These are phyloP conservation scores for Todiramphus saurophagus DNA, from an alignment of 2,113 vertebrate species.

Conservation along the genomic window DNA sequence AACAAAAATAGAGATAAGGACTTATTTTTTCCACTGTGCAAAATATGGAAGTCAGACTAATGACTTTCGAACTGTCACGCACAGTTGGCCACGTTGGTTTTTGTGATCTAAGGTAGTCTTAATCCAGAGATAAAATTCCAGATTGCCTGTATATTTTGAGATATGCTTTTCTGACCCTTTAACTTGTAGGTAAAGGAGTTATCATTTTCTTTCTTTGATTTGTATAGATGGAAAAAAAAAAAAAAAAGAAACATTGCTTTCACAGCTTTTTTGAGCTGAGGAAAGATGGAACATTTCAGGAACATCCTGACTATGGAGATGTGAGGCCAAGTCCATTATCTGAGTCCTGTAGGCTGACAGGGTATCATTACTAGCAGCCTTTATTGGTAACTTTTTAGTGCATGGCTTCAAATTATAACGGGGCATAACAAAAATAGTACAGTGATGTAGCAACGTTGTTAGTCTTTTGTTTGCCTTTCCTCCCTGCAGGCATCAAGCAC, in stretches of 20 bases:
- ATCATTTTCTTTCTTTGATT: not conserved
- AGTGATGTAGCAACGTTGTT: not conserved
- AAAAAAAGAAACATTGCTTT: not conserved
- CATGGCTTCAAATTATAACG: not conserved
- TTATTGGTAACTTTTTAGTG: not conserved
- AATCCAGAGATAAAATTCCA: not conserved
- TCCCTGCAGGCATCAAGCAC: constrained; percentile 90
- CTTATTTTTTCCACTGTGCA: not conserved
- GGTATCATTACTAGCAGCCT: not conserved
- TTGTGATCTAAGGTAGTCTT: not conserved
- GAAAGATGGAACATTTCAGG: not conserved
- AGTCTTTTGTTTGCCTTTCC: not conserved
- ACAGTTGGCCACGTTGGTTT: not conserved
- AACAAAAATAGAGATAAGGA: not conserved
- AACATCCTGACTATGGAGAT: not conserved
- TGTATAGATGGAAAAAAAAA: not conserved
- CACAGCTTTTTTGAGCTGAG: not conserved
- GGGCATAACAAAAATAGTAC: not conserved
- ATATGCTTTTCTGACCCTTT: rapidly evolving
- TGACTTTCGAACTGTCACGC: not conserved
- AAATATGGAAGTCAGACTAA: not conserved
- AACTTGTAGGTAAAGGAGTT: not conserved
- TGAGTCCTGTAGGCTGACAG: not conserved
- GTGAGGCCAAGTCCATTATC: rapidly evolving
- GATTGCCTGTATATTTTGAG: not conserved